phyloP scores from a whole-genome alignment of 2,113 vertebrate species.

The Porphyrio hochstetteri region DNA sequence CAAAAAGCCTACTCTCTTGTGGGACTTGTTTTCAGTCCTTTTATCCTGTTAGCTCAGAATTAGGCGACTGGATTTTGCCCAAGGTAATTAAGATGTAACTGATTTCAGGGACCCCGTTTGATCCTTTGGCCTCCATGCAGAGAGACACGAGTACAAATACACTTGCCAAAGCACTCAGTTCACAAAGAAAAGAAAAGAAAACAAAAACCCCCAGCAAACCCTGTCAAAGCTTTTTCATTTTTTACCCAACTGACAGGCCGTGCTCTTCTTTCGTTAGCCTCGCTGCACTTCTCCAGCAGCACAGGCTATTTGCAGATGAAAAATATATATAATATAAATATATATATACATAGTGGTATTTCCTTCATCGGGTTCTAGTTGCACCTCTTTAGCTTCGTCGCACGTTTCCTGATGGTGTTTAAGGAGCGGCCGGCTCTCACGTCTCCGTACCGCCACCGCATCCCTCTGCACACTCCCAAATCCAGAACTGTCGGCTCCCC shows the following conservation, averaged over 20 bases:
- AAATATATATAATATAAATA: no score
- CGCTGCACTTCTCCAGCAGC: neutral
- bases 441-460: rapidly evolving
- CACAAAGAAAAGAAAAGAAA: neutral
- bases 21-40: neutral
- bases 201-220: no score
- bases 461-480: neutral
- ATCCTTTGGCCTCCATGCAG: neutral
- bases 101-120: rapidly evolving
- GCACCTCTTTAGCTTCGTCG: neutral
- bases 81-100: neutral
- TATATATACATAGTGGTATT: neutral
- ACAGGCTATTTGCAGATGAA: neutral
- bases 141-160: neutral
- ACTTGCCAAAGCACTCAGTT: neutral
- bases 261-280: neutral
- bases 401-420: rapidly evolving
- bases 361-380: neutral
- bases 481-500: no score
- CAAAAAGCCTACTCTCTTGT: neutral
- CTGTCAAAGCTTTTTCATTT: neutral
- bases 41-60: neutral
- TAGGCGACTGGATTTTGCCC: neutral
- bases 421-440: rapidly evolving
- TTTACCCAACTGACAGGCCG: neutral